phyloP scores from a whole-genome alignment of 2,888 invertebrate genomes.

The Drosophila lutescens region DNA sequence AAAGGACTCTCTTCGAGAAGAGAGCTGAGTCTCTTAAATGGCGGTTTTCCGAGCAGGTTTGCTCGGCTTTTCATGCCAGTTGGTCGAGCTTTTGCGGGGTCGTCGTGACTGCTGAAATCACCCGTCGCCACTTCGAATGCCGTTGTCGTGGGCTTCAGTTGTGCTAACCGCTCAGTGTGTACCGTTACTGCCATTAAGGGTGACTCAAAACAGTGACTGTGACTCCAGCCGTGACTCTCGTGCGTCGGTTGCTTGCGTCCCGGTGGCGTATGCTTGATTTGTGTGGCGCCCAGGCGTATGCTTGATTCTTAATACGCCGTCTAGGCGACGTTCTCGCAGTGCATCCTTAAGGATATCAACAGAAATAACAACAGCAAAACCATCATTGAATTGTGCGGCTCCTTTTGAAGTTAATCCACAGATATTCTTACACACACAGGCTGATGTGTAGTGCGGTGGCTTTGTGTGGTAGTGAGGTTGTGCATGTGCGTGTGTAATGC shows the following conservation, averaged over 20 bases:
- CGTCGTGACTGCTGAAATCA: slow-evolving; percentile 61
- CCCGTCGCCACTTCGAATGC: slow-evolving; percentile 80
- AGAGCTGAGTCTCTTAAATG: slow-evolving; percentile 42
- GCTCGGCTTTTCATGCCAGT: slow-evolving; percentile 33
- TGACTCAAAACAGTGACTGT: slow-evolving; percentile 23
- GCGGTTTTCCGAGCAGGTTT: not conserved
- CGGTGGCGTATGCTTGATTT: slow-evolving; percentile 35
- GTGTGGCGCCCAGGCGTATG: slow-evolving; percentile 44
- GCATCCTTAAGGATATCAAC: slow-evolving; percentile 36
- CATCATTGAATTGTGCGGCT: slow-evolving; percentile 34
- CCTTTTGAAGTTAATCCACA: slow-evolving; percentile 36
- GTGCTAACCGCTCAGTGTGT: slow-evolving; percentile 47
- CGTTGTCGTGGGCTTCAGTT: slow-evolving; percentile 81
- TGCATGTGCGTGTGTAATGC: slow-evolving; percentile 42
- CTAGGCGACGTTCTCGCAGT: slow-evolving; percentile 37
- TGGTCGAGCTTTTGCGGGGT: slow-evolving; percentile 25
- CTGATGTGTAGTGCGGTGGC: slow-evolving; percentile 28
- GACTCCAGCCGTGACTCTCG: slow-evolving; percentile 21
- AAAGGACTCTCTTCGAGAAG: slow-evolving; percentile 34
- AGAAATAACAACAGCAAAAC: slow-evolving; percentile 50
- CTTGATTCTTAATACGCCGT: slow-evolving; percentile 58
- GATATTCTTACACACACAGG: slow-evolving; percentile 25
- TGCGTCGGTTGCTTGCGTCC: slow-evolving; percentile 22
- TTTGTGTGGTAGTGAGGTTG: slow-evolving; percentile 32
- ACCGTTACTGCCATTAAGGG: slow-evolving; percentile 6